Evolutionary conservation across 2,888 invertebrate species (phyloP).

Genomic region (Ormia ochracea): DNA sequence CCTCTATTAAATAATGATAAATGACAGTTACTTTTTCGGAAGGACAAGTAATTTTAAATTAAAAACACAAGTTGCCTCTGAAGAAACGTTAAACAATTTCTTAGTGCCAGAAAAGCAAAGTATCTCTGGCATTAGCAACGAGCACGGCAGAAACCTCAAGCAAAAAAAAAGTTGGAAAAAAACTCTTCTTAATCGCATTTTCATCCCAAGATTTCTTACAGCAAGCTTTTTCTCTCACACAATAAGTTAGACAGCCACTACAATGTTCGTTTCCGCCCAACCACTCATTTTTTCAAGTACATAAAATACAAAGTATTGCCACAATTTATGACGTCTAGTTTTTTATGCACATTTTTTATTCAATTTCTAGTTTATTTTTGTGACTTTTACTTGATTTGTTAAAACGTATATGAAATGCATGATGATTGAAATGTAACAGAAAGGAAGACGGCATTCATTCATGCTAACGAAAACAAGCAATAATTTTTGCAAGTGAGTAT

Average conservation of each 20-base stretch:
- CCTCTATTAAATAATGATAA: neutral
- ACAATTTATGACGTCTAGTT: slow-evolving; percentile 45
- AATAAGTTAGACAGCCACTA: neutral
- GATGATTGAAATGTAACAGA: slow-evolving; percentile 1
- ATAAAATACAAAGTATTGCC: slow-evolving; percentile 20
- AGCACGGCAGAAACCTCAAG: no score
- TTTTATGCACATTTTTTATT: neutral
- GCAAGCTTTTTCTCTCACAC: neutral
- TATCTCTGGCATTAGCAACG: no score
- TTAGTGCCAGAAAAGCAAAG: no score
- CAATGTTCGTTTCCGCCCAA: slow-evolving; percentile 29
- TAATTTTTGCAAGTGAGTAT: slow-evolving; percentile 13
- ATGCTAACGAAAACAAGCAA: neutral
- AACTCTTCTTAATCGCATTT: no score
- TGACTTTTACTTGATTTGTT: slow-evolving; percentile 38
- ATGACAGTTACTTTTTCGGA: no score
- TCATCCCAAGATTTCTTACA: neutral
- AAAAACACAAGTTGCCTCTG: no score
- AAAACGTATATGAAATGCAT: slow-evolving; percentile 31
- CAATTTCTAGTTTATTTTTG: slow-evolving; percentile 5
- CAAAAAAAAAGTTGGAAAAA: no score
- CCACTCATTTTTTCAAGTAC: slow-evolving; percentile 1
- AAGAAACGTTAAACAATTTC: no score
- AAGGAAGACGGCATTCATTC: neutral
- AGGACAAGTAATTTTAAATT: no score